phyloP scores from a whole-genome alignment of 2,113 vertebrate genomes.

The Psittacara wagleri region DNA sequence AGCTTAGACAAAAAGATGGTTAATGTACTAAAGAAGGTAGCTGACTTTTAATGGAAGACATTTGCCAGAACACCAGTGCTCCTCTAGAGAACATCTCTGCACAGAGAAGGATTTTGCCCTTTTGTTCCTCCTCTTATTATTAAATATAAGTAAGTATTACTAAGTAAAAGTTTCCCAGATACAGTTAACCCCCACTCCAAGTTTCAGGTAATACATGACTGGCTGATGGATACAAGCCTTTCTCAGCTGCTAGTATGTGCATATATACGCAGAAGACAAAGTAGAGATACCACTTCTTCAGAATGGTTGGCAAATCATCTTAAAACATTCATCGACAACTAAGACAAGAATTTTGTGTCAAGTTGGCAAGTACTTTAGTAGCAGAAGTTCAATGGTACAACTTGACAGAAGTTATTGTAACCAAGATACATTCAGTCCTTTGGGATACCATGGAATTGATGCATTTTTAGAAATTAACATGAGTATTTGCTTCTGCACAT shows the following conservation, averaged over 20 bases:
- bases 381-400: not conserved
- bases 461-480: not conserved
- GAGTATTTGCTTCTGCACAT: not conserved
- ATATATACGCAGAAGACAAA: not conserved
- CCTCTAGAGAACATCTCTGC: not conserved
- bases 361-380: not conserved
- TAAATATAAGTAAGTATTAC: not conserved
- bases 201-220: not conserved
- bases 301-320: not conserved
- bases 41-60: not conserved
- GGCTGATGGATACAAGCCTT: not conserved
- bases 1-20: not conserved
- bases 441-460: not conserved
- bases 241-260: not conserved
- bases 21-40: not conserved
- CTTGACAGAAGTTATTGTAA: not conserved
- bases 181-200: not conserved
- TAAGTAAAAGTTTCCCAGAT: not conserved
- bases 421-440: not conserved
- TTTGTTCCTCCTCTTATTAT: not conserved
- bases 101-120: not conserved
- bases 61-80: not conserved
- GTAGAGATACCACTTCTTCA: not conserved
- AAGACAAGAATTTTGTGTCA: not conserved
- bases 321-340: not conserved